phyloP scores from a whole-genome alignment of 1,140 invertebrate species.

The Pogonomyrmex californicus region DNA sequence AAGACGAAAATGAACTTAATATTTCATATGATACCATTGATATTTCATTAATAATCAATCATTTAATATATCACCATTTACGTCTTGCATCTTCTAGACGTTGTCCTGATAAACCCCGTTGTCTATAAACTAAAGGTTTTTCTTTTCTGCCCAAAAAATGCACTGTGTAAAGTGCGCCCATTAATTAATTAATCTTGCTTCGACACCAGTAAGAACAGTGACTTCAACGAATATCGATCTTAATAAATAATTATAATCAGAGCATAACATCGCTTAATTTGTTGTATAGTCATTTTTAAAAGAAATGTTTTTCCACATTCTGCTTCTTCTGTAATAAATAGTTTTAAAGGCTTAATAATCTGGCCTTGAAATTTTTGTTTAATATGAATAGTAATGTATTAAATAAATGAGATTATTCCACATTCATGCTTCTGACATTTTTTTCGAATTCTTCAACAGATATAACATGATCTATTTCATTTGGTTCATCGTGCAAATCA shows the following conservation, averaged over 20 bases:
- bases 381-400: conserved; percentile 2
- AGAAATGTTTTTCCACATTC: background rate
- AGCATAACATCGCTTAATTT: background rate
- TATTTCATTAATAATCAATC: conserved; percentile 7
- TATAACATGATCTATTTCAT: background rate
- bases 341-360: background rate
- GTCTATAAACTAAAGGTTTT: background rate
- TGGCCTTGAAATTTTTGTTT: background rate
- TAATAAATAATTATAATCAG: background rate
- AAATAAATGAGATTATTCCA: conserved; percentile 14
- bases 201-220: background rate
- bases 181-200: background rate
- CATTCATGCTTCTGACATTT: background rate
- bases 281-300: background rate
- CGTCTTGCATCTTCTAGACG: conserved; percentile 5
- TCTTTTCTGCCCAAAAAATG: background rate
- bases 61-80: conserved; percentile 2
- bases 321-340: conserved; percentile 15
- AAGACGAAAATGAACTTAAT: background rate
- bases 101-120: background rate
- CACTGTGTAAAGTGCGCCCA: background rate
- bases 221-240: background rate
- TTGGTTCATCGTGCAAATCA: background rate
- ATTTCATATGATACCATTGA: conserved; percentile 2
- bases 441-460: background rate